Conservation (phyloP, 2,888 invertebrate species). For the Dermolepida albohirtum region DNA sequence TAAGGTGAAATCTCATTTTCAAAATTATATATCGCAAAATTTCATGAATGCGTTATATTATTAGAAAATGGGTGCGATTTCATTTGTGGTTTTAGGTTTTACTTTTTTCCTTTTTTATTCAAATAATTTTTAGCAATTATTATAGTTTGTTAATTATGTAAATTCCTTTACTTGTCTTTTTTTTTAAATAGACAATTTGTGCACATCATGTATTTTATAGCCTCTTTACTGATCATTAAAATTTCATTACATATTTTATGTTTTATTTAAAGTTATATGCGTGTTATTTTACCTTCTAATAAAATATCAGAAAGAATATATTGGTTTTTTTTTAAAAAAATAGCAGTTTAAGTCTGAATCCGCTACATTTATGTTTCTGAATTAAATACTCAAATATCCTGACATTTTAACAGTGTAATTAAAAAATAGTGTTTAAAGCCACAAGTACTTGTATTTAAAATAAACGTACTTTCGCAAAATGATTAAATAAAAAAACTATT, state of each 20-base stretch:
- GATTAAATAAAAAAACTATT: too few relatives aligned
- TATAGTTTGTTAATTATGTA: conserved; percentile 43
- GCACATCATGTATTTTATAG: conserved; percentile 46
- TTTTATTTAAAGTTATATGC: conserved; percentile 22
- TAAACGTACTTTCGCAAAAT: too few relatives aligned
- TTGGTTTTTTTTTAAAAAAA: too few relatives aligned
- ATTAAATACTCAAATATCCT: too few relatives aligned
- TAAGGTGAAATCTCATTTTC: conserved; percentile 9
- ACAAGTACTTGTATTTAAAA: too few relatives aligned
- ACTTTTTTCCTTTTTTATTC: conserved; percentile 14
- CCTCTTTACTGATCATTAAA: conserved; percentile 43
- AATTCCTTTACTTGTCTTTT: conserved; percentile 38
- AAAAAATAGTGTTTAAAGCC: too few relatives aligned
- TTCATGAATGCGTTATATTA: neutral
- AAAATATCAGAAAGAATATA: too few relatives aligned
- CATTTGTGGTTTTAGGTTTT: conserved; percentile 33
- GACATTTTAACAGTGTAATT: too few relatives aligned
- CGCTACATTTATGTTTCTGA: too few relatives aligned
- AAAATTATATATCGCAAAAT: conserved; percentile 8
- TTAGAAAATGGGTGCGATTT: neutral
- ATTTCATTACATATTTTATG: conserved; percentile 43
- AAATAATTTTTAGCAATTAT: conserved; percentile 18
- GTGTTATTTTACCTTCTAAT: too few relatives aligned
- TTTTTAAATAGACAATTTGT: conserved; percentile 42
- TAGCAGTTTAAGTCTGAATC: too few relatives aligned